Base-by-base conservation (phyloP, 2,797 vertebrate species). In the Momotus momota region DNA sequence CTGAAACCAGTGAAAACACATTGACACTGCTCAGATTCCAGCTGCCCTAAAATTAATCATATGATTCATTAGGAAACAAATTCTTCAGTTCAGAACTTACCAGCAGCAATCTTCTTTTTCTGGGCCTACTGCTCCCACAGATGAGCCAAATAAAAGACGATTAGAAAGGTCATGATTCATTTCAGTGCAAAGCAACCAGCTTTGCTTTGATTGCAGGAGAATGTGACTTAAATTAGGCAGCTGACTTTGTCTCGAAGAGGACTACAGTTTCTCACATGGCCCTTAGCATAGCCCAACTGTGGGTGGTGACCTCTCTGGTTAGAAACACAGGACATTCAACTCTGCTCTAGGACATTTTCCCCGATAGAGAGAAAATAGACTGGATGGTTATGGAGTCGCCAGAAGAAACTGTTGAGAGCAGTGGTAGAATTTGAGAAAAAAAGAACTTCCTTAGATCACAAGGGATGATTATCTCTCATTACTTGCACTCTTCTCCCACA, bases 141-240 rank as follows among this genome's bases (percentile, higher is more conserved):
- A 93, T 49, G 69, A 88, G 29, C 9, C 75, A 93, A 86, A 87
- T 57, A 94, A 92, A 85, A 58, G 66, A 73, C 60, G 35, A 29
- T 82, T 77, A 90, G 71, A 90, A 93, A 94, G 26, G 33, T 3
- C 9, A 1, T 38, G 25, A 85, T 79, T 81, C 31, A 41, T 70
- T 81, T 90, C 41, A 88, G 38, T 22, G 43, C 35, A 93, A 92
- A 93, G 88, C 65, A 81, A 84, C 62, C 5, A 3, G 21, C 51
- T 74, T 77, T 82, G 66, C 86, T 93, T 88, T 94, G 92, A 94
- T 70, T 82, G 45, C 67, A 87, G 45, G 2, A 49, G 55, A 94
- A 87, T 86, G 55, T 52, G 40, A 92, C 60, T 86, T 84, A 79
- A 88, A 88, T 79, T 70, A 87, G 81, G 71, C 70, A 12, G 52